Percentiles rank a stretch among this genome's conserved stretches.
phyloP scores from a whole-genome alignment of 1,140 invertebrate species.

The Heterodera carotae region DNA sequence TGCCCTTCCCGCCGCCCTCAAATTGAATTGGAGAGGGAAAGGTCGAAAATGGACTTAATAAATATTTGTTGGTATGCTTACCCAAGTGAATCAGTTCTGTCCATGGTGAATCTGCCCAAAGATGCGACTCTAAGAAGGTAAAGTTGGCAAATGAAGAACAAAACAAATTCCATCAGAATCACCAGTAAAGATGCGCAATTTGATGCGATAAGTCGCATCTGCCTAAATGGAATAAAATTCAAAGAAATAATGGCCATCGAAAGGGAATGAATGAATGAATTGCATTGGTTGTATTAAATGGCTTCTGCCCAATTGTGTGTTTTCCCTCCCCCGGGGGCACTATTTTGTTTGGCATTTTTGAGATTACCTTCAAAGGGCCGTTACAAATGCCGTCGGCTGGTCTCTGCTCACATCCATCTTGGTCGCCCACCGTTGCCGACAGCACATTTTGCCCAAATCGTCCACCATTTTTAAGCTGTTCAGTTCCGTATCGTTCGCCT shows the following conservation, averaged over 20 bases:
- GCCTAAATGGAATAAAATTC: neutral
- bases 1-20: too few species aligned
- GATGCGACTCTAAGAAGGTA: slow-evolving; percentile 49
- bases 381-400: slow-evolving; percentile 50
- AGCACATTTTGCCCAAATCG: slow-evolving; percentile 25
- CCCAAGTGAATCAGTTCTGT: slow-evolving; percentile 59
- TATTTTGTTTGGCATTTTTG: neutral
- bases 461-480: neutral
- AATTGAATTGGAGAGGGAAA: too few species aligned
- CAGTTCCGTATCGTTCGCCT: neutral
- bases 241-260: neutral
- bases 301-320: too few species aligned
- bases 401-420: slow-evolving; percentile 47
- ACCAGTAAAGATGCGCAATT: neutral
- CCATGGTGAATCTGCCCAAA: slow-evolving; percentile 58
- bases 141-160: slow-evolving; percentile 55
- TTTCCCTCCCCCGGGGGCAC: too few species aligned
- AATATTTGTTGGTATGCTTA: too few species aligned
- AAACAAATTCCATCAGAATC: slow-evolving; percentile 22
- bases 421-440: slow-evolving; percentile 45
- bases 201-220: slow-evolving; percentile 12
- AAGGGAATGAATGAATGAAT: neutral
- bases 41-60: too few species aligned
- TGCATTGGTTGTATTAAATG: too few species aligned
- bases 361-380: slow-evolving; percentile 55